Base-by-base conservation (phyloP, 2,113 vertebrate genomes). In the Atrichornis clamosus region DNA sequence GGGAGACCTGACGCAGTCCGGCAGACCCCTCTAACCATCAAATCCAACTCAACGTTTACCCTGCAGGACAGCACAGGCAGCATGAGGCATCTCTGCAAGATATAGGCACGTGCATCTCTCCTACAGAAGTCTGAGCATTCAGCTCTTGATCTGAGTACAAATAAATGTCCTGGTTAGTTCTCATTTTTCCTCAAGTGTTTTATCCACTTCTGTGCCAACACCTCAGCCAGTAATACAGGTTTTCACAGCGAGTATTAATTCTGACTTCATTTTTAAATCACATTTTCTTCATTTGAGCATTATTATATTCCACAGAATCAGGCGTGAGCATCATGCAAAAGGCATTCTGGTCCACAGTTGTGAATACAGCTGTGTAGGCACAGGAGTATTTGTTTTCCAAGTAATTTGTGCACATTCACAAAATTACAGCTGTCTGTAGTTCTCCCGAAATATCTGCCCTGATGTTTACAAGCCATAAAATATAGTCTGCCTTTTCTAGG, bases 371-470 rank as follows among this genome's bases (percentile, higher is more conserved):
- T 95, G 96, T 97, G 96, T 80, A 96, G 96, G 97, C 96, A 97
- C 93, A 82, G 80, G 96, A 95, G 86, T 97, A 97, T 97, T 97
- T 98, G 94, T 97, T 97, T 98, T 96, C 95, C 97, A 97, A 97
- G 97, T 98, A 95, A 98, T 97, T 96, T 98, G 94, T 97, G 95
- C 96, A 97, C 85, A 97, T 96, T 98, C 95, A 93, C 94, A 96
- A 97, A 98, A 98, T 97, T 97, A 97, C 94, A 91, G 95, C 95
- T 97, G 95, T 97, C 97, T 96, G 95, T 93, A 96, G 95, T 96
- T 97, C 97, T 96, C 97, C 95, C 84, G 87, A 97, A 97, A 98
- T 97, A 96, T 97, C 95, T 97, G 97, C 87, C 97, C 95, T 96
- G 90, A 97, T 98, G 94, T 96, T 98, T 96, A 78, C 95, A 97